Percentiles rank a stretch among this genome's conserved stretches.
These are phyloP conservation scores for Rhopalosiphum maidis DNA, from an alignment of 1,140 invertebrate genomes.

Conservation along the genomic window DNA sequence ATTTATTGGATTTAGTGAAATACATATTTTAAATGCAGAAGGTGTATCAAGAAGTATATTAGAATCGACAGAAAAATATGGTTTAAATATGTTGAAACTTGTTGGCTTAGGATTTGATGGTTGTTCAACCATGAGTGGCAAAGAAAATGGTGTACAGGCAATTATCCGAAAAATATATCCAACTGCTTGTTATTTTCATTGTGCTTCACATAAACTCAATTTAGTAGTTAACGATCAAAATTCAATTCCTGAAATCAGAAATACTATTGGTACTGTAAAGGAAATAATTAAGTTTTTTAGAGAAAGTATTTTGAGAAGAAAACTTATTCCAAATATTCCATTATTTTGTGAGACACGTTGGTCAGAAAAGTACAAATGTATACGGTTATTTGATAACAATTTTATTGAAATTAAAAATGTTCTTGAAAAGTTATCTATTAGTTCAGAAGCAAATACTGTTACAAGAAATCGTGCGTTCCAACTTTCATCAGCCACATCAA, in stretches of 20 bases:
- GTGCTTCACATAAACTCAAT: conserved; percentile 48
- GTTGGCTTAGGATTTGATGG: conserved; percentile 57
- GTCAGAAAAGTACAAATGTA: not conserved
- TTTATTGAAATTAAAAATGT: conserved; percentile 3
- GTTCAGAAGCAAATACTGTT: conserved; percentile 13
- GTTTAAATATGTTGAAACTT: conserved; percentile 31
- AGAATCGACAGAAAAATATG: not conserved
- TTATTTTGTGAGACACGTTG: not conserved
- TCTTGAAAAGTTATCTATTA: conserved; percentile 11
- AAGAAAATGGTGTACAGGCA: conserved; percentile 46
- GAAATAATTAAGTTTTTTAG: not conserved
- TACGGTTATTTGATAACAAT: not conserved
- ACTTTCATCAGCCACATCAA: conserved; percentile 21
- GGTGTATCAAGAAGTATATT: not conserved
- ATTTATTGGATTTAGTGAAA: conserved; percentile 61
- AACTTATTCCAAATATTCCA: too few relatives aligned
- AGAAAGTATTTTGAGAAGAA: too few relatives aligned
- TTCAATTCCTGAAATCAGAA: not conserved
- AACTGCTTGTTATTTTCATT: conserved; percentile 49
- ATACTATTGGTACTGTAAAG: not conserved
- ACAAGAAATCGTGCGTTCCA: conserved; percentile 16
- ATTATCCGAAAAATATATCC: conserved; percentile 19
- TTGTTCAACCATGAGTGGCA: conserved; percentile 41
- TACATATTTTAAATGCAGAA: conserved; percentile 44
- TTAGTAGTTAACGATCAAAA: conserved; percentile 10